phyloP scores from a whole-genome alignment of 1,140 invertebrate genomes.

The Drosophila santomea region DNA sequence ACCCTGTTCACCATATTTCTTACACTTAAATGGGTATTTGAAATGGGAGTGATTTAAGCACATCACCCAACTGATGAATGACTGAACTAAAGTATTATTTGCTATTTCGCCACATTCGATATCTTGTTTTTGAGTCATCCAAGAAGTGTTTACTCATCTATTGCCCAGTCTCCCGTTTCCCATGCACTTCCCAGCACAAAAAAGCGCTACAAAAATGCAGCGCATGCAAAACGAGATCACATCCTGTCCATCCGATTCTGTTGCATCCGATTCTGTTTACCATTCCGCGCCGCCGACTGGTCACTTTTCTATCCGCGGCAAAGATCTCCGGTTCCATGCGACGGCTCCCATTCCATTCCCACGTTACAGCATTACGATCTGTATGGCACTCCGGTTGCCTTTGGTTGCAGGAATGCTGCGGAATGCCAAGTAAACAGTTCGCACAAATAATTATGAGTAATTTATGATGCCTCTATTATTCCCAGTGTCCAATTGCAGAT shows the following conservation, averaged over 20 bases:
- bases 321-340: conserved; percentile 25
- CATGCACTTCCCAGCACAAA: conserved; percentile 14
- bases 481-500: neutral
- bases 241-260: conserved; percentile 25
- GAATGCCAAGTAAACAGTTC: conserved; percentile 36
- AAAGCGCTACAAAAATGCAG: conserved; percentile 20
- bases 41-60: no score
- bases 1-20: no score
- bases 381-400: neutral
- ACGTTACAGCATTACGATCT: conserved; percentile 10
- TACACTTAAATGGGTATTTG: no score
- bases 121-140: neutral
- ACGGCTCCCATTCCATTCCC: conserved; percentile 32
- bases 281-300: conserved; percentile 5
- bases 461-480: neutral
- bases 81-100: neutral
- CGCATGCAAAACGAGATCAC: conserved; percentile 38
- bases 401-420: conserved; percentile 17
- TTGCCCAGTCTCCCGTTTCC: neutral
- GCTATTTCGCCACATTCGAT: neutral
- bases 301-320: conserved; percentile 25
- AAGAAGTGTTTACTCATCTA: neutral
- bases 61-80: neutral
- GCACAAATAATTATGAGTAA: conserved; percentile 1
- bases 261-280: conserved; percentile 50